Base-by-base conservation (phyloP, 2,797 vertebrate species). In the Leontopithecus rosalia region DNA sequence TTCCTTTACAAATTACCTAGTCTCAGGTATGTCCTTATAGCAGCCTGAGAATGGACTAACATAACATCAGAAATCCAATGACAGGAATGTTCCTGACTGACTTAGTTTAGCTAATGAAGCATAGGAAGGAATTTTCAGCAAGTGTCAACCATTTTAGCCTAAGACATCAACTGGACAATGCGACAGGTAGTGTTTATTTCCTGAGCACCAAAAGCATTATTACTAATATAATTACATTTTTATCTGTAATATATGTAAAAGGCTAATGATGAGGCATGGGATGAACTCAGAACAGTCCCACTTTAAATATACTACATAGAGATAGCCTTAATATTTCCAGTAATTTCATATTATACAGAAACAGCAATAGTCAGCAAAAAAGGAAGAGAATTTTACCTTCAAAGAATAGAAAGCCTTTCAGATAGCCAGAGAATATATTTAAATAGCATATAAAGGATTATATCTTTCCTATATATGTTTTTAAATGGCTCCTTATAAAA, bases 401-500 rank as follows among this genome's bases (percentile, higher is more conserved):
- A 77, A 90, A 92, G 33, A 84, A 70, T 72, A 33, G 26, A 50
- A 24, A 79, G 7, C 12, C 36, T 84, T 28, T 12, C 20, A 96
- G 17, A 77, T 28, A 91, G 26, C 8, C 41, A 90, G 13, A 91
- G 14, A 76, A 70, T 43, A 24, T 64, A 72, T 39, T 58, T 92
- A 91, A 55, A 13, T 88, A 58, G 1, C 50, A 90, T 70, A 58
- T 43, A 75, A 76, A 61, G 7, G 10, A 9, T 81, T 90, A 15
- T 22, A 83, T 88, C 96, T 97, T 97, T 52, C 9, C 73, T 90
- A 52, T 20, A 36, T 92, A 52, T 52, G 19, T 52, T 55, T 77
- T 79, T n/a, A 26, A 95, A 94, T 91, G 1, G 4, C 77, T 91
- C n/a, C 85, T 88, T 90, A 58, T 94, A 90, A 83, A 98, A 64